A percentile compares a stretch with the other conserved stretches of the same genome.
Conservation (phyloP, 2,888 invertebrate species). For the Epsilonema sp. region DNA sequence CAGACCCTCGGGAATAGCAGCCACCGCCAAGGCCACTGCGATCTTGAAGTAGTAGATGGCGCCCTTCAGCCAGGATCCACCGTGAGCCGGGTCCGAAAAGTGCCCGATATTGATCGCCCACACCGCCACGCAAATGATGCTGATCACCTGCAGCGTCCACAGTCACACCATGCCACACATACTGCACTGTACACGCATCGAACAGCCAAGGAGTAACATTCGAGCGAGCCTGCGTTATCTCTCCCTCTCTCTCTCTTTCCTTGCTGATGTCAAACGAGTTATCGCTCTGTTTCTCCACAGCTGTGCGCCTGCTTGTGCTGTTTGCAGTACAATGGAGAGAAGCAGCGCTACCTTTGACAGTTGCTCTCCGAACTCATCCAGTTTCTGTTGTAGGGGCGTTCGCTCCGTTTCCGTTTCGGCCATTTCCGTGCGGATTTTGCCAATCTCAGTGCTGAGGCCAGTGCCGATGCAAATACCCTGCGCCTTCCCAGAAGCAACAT, state of each 20-base stretch:
- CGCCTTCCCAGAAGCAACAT: slow-evolving; percentile 96
- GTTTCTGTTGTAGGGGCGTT: slow-evolving; percentile 96
- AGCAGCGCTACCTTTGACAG: slow-evolving; percentile 72
- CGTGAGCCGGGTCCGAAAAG: slow-evolving; percentile 99
- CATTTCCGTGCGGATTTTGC: slow-evolving; percentile 99
- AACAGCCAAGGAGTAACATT: no score
- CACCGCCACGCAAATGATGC: slow-evolving; percentile 97
- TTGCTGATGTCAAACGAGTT: no score
- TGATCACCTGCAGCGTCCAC: slow-evolving; percentile 76
- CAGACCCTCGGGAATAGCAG: slow-evolving; percentile 98
- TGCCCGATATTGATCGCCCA: slow-evolving; percentile 99
- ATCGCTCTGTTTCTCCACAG: no score
- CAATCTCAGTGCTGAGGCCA: slow-evolving; percentile 89
- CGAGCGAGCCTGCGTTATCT: no score
- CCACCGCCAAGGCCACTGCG: slow-evolving; percentile 95
- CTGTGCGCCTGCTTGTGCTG: no score
- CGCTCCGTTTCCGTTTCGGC: slow-evolving; percentile 98
- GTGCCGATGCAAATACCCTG: slow-evolving; percentile 96
- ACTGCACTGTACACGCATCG: no score
- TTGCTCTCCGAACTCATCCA: slow-evolving; percentile 99
- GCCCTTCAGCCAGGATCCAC: slow-evolving; percentile 99
- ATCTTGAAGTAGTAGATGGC: slow-evolving; percentile 99
- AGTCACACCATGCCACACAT: no score
- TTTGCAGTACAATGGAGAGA: no score
- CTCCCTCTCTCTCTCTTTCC: no score